Base-by-base conservation (phyloP, 2,888 invertebrate genomes). In the Teleiodes luculella region DNA sequence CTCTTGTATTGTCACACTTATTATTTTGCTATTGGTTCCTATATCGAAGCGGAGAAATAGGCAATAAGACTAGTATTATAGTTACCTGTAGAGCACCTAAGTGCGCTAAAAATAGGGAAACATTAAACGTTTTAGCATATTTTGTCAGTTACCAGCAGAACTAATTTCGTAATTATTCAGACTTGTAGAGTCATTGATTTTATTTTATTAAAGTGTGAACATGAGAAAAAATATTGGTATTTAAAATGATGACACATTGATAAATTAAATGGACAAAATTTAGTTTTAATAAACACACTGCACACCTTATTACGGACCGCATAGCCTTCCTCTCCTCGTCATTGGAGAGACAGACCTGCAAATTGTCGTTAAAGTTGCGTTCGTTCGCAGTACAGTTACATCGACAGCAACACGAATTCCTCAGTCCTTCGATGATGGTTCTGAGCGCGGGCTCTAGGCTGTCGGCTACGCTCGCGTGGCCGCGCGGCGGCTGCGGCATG, bases 291-390 rank as follows among this genome's bases (percentile, higher is more conserved):
- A 41, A 63, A 24, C 6, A 6, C 6, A 24, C 24, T 76, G 77
- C 83, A 80, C 91, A 93, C 93, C 93, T 93, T 80, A 93, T 92
- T 58, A 93, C 92, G 35, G 93, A 93, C 61, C 92, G 90, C 88
- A 93, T 90, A 59, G 91, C 88, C 74, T 91, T 91, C 81, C 87
- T 90, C 77, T 87, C 83, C 74, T 84, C 81, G 69, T 81, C 80
- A 66, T 82, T 80, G 77, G 86, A 77, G 82, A 87, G 87, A 87
- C 87, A 90, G 84, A 90, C 88, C 85, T 90, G 90, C 77, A 90
- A 86, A 81, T 86, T 86, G 78, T 86, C 82, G 76, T 85, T 83
- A 77, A 74, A 70, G 70, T 68, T 70, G 67, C 80, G 77, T 56
- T 72, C 76, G 49, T 65, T 50, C 37, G 73, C 65, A 58, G 79